Evolutionary conservation across 2,797 vertebrate species (phyloP).

Genomic region (Moxostoma hubbsi): DNA sequence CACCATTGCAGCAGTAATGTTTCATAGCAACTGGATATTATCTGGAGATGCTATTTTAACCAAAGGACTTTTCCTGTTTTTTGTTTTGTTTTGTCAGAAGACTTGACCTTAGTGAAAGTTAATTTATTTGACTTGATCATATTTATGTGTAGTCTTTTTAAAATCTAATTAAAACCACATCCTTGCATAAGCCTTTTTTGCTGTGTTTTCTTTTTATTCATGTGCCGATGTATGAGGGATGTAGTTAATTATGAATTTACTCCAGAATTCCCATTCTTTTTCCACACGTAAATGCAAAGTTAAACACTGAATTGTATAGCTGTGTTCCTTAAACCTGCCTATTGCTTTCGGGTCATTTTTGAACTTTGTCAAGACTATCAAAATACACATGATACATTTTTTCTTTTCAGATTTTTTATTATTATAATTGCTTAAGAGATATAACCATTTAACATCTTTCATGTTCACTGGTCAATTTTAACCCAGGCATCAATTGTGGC

Average conservation of each 20-base stretch:
- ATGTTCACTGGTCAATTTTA: no score
- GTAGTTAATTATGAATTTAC: not conserved
- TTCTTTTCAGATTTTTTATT: no score
- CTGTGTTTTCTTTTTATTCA: not conserved
- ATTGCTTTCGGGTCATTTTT: no score
- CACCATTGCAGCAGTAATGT: not conserved
- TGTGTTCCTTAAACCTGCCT: not conserved
- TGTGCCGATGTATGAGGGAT: not conserved
- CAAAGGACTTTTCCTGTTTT: not conserved
- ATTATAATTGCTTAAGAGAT: no score
- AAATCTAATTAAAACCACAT: slow-evolving; percentile 20
- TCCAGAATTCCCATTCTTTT: not conserved
- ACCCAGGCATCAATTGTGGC: no score
- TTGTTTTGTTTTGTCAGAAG: not conserved
- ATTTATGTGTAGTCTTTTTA: slow-evolving; percentile 16
- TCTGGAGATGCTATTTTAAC: slow-evolving; percentile 9
- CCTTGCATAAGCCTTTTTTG: not conserved
- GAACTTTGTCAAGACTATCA: no score
- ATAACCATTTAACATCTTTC: no score
- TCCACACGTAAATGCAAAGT: not conserved
- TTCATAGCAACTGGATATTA: not conserved
- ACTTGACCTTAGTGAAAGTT: not conserved
- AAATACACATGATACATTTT: no score
- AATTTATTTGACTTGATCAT: not conserved
- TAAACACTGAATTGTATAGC: not conserved